phyloP scores from a whole-genome alignment of 2,113 vertebrate species.

The Microtus richardsoni region DNA sequence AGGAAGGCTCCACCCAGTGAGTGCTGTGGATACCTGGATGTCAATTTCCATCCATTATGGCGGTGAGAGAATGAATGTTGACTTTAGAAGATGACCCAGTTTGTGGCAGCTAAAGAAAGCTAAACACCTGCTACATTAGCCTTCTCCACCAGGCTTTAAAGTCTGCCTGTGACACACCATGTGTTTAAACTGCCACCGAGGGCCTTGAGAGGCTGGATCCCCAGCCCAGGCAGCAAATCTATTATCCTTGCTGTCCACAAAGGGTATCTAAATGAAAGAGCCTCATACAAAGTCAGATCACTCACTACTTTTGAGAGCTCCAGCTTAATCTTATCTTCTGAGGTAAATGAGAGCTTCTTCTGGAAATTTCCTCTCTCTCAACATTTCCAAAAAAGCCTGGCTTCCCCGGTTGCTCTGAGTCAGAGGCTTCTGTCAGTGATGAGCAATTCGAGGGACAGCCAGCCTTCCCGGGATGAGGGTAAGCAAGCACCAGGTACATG shows the following conservation, averaged over 20 bases:
- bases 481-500: fast-evolving
- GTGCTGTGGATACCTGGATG: too few species aligned
- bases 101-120: neutral
- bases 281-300: neutral
- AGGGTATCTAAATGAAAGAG: neutral
- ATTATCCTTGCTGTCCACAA: neutral
- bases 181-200: neutral
- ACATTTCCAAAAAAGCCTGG: neutral
- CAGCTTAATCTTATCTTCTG: conserved; percentile 9
- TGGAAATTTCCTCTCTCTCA: neutral
- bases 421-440: neutral
- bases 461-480: conserved; percentile 2
- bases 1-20: neutral
- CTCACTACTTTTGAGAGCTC: neutral
- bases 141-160: neutral
- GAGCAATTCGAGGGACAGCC: neutral
- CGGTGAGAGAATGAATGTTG: too few species aligned
- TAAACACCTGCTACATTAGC: neutral
- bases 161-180: too few species aligned
- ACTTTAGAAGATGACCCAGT: neutral
- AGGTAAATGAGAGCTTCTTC: neutral
- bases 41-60: neutral
- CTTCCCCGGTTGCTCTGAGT: neutral
- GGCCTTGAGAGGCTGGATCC: too few species aligned
- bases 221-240: fast-evolving